Base-by-base conservation (phyloP, 2,113 vertebrate species). In the Clinocottus analis region DNA sequence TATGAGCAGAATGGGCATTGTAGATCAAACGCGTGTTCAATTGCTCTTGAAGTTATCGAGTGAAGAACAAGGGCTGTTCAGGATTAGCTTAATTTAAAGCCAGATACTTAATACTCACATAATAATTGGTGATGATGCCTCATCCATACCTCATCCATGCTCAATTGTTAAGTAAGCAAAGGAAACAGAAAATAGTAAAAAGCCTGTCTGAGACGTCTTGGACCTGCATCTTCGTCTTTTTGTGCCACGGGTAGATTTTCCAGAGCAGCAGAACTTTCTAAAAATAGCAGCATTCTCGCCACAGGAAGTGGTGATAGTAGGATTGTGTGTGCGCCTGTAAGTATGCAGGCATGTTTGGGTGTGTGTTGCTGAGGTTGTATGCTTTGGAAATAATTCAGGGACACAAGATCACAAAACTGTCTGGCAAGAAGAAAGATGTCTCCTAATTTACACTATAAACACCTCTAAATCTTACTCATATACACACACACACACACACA, bases 241-340 rank as follows among this genome's bases (percentile, higher is more conserved):
- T 80, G 35, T 90, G 81, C 82, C 84, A 82, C 45, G 80, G 84
- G 43, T 90, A 85, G 68, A 90, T 82, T 85, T 93, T 91, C 85
- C 90, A 88, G 73, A 89, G 80, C 68, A 88, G 82, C 67, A 56
- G 62, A 85, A 72, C 76, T 85, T 31, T 85, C 87, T 92, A 93
- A 90, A 93, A 91, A 92, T 93, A 93, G 89, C 88, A 78, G 85
- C 66, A 23, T 85, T 85, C 80, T 87, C 53, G 33, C 85, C 80
- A 80, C 86, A 93, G 93, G 93, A 95, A 95, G 91, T 87, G 90
- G 87, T 87, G 89, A 91, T 93, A 91, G 90, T 90, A 88, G 88
- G 90, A 86, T 87, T 90, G 90, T 89, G 87, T 75, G 69, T 27
- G 59, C 47, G 72, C 59, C 35, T 77, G 58, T 60, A 51, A 72